phyloP scores from a whole-genome alignment of 2,888 invertebrate species.

The Drosophila subquinaria region DNA sequence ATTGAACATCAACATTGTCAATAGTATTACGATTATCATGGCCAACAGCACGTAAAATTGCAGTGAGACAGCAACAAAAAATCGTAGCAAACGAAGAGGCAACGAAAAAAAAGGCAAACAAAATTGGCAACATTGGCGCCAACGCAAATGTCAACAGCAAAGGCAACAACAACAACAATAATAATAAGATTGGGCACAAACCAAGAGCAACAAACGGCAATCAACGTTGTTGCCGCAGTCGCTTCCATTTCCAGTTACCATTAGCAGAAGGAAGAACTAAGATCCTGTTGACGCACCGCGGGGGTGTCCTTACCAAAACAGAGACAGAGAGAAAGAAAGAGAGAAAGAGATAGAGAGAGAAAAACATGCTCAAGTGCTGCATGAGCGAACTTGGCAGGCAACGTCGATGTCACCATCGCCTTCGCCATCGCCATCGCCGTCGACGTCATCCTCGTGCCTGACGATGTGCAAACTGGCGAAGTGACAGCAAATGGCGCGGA shows the following conservation, averaged over 20 bases:
- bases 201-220: constrained; percentile 56
- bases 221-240: constrained; percentile 61
- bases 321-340: not conserved
- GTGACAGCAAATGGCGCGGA: constrained; percentile 84
- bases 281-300: constrained; percentile 31
- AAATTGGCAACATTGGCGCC: constrained; percentile 69
- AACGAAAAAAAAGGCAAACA: constrained; percentile 48
- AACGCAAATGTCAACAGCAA: constrained; percentile 57
- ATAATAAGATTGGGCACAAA: constrained; percentile 15
- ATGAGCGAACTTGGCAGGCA: constrained; percentile 73
- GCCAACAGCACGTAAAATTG: constrained; percentile 78
- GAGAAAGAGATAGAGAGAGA: constrained; percentile 2
- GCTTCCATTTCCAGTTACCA: constrained; percentile 79
- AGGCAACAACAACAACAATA: constrained; percentile 23
- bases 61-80: constrained; percentile 43
- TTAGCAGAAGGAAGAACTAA: constrained; percentile 62
- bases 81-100: not conserved
- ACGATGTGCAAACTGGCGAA: constrained; percentile 84
- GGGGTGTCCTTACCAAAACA: not conserved
- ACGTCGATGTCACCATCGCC: constrained; percentile 6
- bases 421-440: not conserved
- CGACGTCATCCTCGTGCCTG: constrained; percentile 57
- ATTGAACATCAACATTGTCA: constrained; percentile 64
- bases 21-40: constrained; percentile 67
- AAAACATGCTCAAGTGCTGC: constrained; percentile 58